Evolutionary conservation across 2,113 vertebrate genomes (phyloP).

Genomic region (Dermatemys mawii): DNA sequence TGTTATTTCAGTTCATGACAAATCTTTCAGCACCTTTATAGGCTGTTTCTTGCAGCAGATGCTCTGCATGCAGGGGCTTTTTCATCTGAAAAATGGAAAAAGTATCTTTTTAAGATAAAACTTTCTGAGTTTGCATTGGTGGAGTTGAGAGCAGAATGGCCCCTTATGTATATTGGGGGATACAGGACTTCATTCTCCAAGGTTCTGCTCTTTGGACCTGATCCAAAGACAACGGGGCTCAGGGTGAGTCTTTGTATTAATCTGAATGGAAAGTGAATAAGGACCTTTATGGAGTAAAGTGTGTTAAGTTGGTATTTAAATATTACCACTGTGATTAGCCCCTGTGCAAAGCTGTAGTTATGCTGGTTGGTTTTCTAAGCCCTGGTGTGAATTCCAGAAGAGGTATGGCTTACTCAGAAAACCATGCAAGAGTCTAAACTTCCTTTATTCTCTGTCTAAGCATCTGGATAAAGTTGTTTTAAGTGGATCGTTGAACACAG

Average conservation of each 20-base stretch:
- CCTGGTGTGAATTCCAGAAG: rapidly evolving
- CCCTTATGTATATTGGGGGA: background rate
- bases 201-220: background rate
- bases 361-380: background rate
- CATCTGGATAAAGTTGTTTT: background rate
- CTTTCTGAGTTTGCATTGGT: background rate
- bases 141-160: background rate
- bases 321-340: background rate
- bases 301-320: background rate
- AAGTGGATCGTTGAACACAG: background rate
- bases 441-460: background rate
- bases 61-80: background rate
- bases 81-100: background rate
- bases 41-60: background rate
- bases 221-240: background rate
- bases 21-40: background rate
- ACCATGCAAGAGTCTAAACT: background rate
- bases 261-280: background rate
- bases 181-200: background rate
- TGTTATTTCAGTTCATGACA: background rate
- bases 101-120: background rate
- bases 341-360: background rate
- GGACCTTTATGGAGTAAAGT: background rate
- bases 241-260: background rate
- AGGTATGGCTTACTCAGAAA: background rate